phyloP scores from a whole-genome alignment of 1,140 invertebrate genomes.

The Drosophila pachea region DNA sequence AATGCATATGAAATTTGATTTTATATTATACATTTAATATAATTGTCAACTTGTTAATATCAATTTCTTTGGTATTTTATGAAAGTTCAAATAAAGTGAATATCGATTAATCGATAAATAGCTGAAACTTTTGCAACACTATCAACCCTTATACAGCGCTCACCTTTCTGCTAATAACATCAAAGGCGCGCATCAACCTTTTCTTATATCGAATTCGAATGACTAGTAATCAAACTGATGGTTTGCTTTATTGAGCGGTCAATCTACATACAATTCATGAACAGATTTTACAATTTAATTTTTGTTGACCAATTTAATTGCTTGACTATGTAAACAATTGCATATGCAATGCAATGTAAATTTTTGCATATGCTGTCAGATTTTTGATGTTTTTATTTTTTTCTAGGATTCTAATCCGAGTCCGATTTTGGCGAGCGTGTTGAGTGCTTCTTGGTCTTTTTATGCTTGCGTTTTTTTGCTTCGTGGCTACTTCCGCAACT shows the following conservation, averaged over 20 bases:
- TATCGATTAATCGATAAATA: too few species aligned
- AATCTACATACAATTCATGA: slow-evolving; percentile 23
- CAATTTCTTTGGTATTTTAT: too few species aligned
- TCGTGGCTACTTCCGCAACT: slow-evolving; percentile 53
- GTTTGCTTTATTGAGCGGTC: slow-evolving; percentile 54
- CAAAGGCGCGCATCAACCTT: too few species aligned
- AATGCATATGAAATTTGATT: too few species aligned
- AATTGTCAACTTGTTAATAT: too few species aligned
- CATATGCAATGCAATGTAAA: too few species aligned
- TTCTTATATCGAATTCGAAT: too few species aligned
- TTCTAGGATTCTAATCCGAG: slow-evolving; percentile 45
- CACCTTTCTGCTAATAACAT: too few species aligned
- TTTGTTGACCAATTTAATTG: slow-evolving; percentile 33
- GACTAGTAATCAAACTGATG: slow-evolving; percentile 10
- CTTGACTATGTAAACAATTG: slow-evolving; percentile 20
- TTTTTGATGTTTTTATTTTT: background rate
- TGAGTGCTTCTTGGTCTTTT: slow-evolving; percentile 78
- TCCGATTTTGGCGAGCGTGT: slow-evolving; percentile 50
- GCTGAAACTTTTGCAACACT: too few species aligned
- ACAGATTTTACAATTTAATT: slow-evolving; percentile 57
- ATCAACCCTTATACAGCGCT: too few species aligned
- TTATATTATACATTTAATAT: too few species aligned
- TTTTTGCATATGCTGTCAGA: slow-evolving; percentile 15
- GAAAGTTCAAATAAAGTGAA: too few species aligned
- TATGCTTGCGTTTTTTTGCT: slow-evolving; percentile 79